These are phyloP conservation scores for Ellobium chinense DNA, from an alignment of 2,888 invertebrate species.

Conservation along the genomic window DNA sequence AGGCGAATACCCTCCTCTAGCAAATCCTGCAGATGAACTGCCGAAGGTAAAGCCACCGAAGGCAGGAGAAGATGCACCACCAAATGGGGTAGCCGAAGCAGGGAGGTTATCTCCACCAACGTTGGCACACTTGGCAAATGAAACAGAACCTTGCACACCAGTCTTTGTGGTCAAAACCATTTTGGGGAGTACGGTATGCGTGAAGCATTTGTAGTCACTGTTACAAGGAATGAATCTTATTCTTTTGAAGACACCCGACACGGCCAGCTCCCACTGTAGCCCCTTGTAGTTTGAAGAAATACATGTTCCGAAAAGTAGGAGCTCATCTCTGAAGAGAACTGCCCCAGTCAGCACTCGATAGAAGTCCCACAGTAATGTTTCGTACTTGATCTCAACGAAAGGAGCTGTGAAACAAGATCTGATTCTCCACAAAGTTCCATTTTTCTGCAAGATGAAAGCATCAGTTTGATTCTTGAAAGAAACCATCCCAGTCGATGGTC, in stretches of 20 bases:
- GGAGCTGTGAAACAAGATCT: neutral
- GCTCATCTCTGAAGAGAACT: neutral
- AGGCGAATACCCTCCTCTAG: no score
- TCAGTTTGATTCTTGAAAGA: neutral
- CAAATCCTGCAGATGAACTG: no score
- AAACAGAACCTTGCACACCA: no score
- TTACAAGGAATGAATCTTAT: neutral
- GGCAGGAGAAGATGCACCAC: no score
- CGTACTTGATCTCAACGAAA: neutral
- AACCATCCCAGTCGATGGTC: neutral
- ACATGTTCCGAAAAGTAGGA: neutral
- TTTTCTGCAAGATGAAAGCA: neutral
- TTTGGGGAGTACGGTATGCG: neutral
- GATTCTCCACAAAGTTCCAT: neutral
- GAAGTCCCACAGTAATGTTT: neutral
- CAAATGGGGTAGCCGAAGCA: no score
- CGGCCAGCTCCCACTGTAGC: neutral
- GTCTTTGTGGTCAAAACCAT: no score
- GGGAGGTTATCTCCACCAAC: no score
- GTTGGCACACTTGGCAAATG: no score
- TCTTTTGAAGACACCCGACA: neutral
- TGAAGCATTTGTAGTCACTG: neutral
- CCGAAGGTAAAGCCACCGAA: no score
- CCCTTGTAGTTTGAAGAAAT: neutral
- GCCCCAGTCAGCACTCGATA: neutral